phyloP scores from a whole-genome alignment of 2,113 vertebrate species.

The Forbesichthys agassizii region DNA sequence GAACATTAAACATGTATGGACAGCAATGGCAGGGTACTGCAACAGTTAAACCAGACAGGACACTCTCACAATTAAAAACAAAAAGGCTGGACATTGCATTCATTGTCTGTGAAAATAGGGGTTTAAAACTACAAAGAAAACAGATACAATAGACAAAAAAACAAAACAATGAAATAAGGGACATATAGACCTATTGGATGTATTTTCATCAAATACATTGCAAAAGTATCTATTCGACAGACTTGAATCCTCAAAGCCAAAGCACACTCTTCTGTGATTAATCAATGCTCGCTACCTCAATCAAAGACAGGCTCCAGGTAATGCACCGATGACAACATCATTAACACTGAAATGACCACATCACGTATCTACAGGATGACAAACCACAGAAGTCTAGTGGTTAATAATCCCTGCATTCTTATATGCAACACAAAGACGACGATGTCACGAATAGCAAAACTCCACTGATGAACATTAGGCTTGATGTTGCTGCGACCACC shows the following conservation, averaged over 20 bases:
- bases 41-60: not conserved
- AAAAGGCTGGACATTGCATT: not conserved
- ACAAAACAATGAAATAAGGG: not conserved
- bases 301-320: too few relatives aligned
- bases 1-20: not conserved
- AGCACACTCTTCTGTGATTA: constrained; percentile 22
- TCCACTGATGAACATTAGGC: constrained; percentile 24
- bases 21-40: not conserved
- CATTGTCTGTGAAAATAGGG: constrained; percentile 3
- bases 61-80: not conserved
- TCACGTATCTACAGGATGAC: constrained; percentile 33
- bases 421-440: constrained; percentile 30
- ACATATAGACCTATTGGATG: constrained; percentile 5
- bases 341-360: constrained; percentile 26
- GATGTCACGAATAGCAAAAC: constrained; percentile 27
- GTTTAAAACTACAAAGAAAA: constrained; percentile 13
- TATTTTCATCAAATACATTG: constrained; percentile 40
- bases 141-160: not conserved
- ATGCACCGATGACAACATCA: not conserved
- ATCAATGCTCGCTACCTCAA: constrained; percentile 34
- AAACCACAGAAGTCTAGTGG: constrained; percentile 26
- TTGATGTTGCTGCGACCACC: constrained; percentile 19
- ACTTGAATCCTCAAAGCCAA: constrained; percentile 56
- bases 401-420: constrained; percentile 23
- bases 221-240: constrained; percentile 49